Evolutionary conservation across 37 sponge, comb jelly and placozoan species (phyloP).

Genomic region (Mnemiopsis leidyi): DNA sequence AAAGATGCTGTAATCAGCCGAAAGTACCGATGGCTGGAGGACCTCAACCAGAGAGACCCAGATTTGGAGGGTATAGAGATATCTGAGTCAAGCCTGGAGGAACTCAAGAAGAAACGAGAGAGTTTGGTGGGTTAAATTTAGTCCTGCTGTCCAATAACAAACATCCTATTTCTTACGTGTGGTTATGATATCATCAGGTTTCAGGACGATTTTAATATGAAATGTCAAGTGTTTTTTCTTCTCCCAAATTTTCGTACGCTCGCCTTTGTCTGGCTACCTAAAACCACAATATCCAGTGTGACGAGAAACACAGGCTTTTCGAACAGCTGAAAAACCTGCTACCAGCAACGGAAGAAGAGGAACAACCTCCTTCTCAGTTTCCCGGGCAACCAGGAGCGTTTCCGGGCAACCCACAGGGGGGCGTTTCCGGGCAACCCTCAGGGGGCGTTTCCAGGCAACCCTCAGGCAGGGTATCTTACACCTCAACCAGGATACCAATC

Average conservation of each 20-base stretch:
- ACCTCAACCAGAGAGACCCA: conserved; percentile 39
- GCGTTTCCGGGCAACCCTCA: too few species aligned
- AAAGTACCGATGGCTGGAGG: conserved; percentile 51
- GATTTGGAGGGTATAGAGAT: conserved; percentile 57
- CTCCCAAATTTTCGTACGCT: too few species aligned
- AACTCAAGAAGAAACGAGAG: conserved; percentile 57
- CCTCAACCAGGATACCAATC: background rate
- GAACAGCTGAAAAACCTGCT: conserved; percentile 44
- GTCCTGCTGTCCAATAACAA: too few species aligned
- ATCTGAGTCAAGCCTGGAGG: conserved; percentile 24
- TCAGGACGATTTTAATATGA: too few species aligned
- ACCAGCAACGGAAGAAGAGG: conserved; percentile 42
- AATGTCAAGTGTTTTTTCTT: too few species aligned
- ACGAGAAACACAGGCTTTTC: conserved; percentile 61
- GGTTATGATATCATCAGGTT: too few species aligned
- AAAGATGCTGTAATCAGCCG: background rate
- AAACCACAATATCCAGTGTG: background rate
- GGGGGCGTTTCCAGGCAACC: background rate
- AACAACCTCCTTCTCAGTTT: background rate
- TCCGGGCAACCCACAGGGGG: background rate
- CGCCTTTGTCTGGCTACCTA: background rate
- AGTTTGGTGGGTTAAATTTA: background rate
- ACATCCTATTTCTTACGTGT: too few species aligned
- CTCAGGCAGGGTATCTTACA: background rate
- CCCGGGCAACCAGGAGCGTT: background rate